A percentile compares a stretch with the other conserved stretches of the same genome.
Conservation (phyloP, 2,888 invertebrate species). For the Rhimphoctona megacephalus region DNA sequence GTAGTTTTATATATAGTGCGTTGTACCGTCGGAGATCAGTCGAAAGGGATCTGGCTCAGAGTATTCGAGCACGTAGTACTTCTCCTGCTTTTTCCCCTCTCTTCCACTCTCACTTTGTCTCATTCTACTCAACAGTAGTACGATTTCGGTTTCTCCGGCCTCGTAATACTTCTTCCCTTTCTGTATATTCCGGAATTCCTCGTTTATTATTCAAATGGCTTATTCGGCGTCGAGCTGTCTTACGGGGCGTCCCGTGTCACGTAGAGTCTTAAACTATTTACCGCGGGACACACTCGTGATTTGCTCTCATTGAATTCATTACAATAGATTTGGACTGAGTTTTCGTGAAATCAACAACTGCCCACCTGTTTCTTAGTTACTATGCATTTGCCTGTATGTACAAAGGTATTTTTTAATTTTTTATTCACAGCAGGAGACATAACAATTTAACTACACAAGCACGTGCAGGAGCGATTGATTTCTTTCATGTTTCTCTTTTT, state of each 20-base stretch:
- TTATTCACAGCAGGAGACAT: background rate
- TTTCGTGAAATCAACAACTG: conserved; percentile 25
- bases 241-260: conserved; percentile 72
- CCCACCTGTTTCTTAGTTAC: background rate
- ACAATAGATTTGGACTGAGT: conserved; percentile 51
- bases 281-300: conserved; percentile 65
- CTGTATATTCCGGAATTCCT: conserved; percentile 70
- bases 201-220: conserved; percentile 78
- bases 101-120: conserved; percentile 31
- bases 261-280: conserved; percentile 76
- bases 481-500: background rate
- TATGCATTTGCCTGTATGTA: background rate
- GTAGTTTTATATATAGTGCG: conserved; percentile 38
- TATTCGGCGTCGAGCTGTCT: conserved; percentile 71
- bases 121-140: conserved; percentile 50
- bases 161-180: conserved; percentile 30
- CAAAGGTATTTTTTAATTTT: background rate
- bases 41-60: conserved; percentile 50
- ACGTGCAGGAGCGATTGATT: conserved; percentile 14
- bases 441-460: background rate
- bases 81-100: conserved; percentile 17
- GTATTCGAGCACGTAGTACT: conserved; percentile 59
- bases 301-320: conserved; percentile 74
- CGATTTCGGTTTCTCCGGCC: conserved; percentile 52
- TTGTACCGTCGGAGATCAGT: conserved; percentile 59